A percentile compares a stretch with the other conserved stretches of the same genome.
These are phyloP conservation scores for Lamellibrachia columna DNA, from an alignment of 2,888 invertebrate species.

Conservation along the genomic window DNA sequence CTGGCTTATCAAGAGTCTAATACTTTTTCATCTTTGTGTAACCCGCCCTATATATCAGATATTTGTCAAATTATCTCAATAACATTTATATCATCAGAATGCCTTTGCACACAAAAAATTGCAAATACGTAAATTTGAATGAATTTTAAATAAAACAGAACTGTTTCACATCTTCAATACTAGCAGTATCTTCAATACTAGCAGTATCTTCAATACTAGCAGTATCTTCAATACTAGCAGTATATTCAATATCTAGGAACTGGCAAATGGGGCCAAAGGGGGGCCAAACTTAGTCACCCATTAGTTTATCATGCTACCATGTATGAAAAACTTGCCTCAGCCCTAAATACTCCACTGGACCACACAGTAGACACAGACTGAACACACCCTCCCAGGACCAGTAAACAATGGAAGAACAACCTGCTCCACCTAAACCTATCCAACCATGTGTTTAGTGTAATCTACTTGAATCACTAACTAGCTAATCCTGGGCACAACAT, in stretches of 20 bases:
- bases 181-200: neutral
- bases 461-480: slow-evolving; percentile 16
- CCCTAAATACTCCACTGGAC: no score
- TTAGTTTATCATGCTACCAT: no score
- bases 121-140: neutral
- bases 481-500: neutral
- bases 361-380: neutral
- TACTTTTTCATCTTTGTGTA: no score
- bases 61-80: no score
- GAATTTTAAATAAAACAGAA: neutral
- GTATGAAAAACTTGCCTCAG: no score
- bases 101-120: neutral
- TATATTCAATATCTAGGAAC: neutral
- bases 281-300: no score
- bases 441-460: neutral
- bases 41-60: no score
- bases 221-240: neutral
- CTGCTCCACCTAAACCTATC: neutral
- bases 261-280: no score
- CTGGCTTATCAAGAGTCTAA: no score
- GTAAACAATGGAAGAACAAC: neutral
- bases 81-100: neutral
- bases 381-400: neutral
- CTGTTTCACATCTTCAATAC: neutral
- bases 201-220: neutral